A percentile compares a stretch with the other conserved stretches of the same genome.
phyloP scores from a whole-genome alignment of 2,888 invertebrate genomes.

The Lepidocyrtoides sp. region DNA sequence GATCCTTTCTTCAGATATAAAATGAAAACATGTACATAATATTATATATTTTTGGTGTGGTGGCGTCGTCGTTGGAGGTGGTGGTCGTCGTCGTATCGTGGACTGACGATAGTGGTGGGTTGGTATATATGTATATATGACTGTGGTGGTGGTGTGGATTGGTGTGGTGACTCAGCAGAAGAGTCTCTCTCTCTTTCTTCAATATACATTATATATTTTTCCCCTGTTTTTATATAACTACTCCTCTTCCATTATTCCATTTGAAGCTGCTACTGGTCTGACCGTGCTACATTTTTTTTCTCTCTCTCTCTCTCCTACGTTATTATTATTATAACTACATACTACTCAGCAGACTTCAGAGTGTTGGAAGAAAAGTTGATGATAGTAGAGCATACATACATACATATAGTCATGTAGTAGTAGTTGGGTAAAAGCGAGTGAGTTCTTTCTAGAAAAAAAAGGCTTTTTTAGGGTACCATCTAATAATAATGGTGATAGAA shows the following conservation, averaged over 20 bases:
- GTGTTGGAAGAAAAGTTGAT: slow-evolving; percentile 18
- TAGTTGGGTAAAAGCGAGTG: slow-evolving; percentile 17
- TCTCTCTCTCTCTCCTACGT: too few relatives aligned
- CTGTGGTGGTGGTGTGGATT: not conserved
- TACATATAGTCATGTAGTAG: too few relatives aligned
- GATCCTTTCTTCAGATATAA: not conserved
- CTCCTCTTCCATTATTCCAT: not conserved
- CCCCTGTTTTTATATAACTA: not conserved
- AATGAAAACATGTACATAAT: not conserved
- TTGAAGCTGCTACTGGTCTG: not conserved
- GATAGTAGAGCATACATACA: slow-evolving; percentile 4
- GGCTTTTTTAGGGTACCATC: slow-evolving; percentile 54
- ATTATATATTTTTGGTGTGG: too few relatives aligned
- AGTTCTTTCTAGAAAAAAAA: not conserved
- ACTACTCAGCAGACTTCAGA: too few relatives aligned
- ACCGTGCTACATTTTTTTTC: not conserved
- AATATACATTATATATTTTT: not conserved
- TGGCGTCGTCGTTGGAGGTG: slow-evolving; percentile 19
- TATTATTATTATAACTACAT: slow-evolving; percentile 15
- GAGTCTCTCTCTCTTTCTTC: slow-evolving; percentile 12
- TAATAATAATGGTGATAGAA: slow-evolving; percentile 30
- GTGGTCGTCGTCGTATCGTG: too few relatives aligned
- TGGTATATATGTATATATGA: not conserved
- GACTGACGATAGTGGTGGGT: slow-evolving; percentile 24
- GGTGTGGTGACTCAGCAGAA: slow-evolving; percentile 74